A percentile compares a stretch with the other conserved stretches of the same genome.
These are phyloP conservation scores for Rhegmatorhina hoffmannsi DNA, from an alignment of 2,113 vertebrate species.

Conservation along the genomic window DNA sequence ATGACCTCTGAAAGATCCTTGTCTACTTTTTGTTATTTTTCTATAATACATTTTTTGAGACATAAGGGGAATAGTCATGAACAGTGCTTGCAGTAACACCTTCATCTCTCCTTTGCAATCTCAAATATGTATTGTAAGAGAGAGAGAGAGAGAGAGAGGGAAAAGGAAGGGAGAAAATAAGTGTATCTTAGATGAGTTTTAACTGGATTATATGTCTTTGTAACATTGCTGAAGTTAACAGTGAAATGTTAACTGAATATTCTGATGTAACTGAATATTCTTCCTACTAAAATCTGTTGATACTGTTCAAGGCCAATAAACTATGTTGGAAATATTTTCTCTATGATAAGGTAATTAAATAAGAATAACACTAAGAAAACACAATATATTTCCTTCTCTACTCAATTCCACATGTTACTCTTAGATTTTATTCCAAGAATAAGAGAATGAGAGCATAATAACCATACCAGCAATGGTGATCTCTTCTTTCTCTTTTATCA, in stretches of 20 bases:
- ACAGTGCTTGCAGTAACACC: not conserved
- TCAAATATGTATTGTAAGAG: not conserved
- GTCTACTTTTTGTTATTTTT: not conserved
- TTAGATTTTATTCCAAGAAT: not conserved
- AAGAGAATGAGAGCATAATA: not conserved
- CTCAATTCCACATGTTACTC: not conserved
- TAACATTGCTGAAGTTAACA: not conserved
- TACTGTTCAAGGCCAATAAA: not conserved
- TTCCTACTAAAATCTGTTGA: not conserved
- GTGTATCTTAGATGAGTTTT: not conserved
- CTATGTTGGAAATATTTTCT: not conserved
- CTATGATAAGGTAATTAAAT: not conserved
- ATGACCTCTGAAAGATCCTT: not conserved
- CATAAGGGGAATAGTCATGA: not conserved
- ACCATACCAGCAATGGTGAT: not conserved
- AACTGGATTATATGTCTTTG: not conserved
- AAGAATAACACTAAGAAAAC: not conserved
- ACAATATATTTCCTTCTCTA: not conserved
- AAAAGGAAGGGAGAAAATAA: not conserved
- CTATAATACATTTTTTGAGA: not conserved
- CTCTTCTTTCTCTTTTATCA: not conserved
- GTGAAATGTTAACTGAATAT: not conserved
- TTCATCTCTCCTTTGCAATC: not conserved
- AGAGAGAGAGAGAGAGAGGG: accelerated
- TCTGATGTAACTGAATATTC: not conserved